Percentiles rank a stretch among this genome's conserved stretches.
Evolutionary conservation across 2,888 invertebrate genomes (phyloP).

Genomic region (Pachymerium ferrugineum): DNA sequence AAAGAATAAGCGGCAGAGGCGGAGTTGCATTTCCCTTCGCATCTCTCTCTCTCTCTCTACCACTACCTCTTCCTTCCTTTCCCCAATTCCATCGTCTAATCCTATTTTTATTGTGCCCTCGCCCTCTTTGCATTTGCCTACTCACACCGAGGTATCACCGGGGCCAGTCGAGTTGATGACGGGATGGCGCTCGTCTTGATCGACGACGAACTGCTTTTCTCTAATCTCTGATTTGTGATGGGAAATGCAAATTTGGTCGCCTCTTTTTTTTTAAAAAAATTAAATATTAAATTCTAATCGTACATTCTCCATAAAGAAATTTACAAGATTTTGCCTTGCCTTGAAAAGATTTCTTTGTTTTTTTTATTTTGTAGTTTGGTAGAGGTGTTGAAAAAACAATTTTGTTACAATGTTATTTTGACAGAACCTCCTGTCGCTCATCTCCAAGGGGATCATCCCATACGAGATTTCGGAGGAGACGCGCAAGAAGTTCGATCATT

Average conservation of each 20-base stretch:
- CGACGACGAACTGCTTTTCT: conserved; percentile 25
- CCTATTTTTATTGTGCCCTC: conserved; percentile 33
- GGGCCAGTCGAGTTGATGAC: conserved; percentile 17
- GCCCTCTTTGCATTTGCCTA: conserved; percentile 29
- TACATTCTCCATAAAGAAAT: no score
- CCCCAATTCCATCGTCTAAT: conserved; percentile 28
- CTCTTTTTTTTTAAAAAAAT: background rate
- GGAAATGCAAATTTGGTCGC: conserved; percentile 18
- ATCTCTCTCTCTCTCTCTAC: background rate
- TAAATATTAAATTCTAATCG: no score
- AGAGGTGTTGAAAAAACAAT: background rate
- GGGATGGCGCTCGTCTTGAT: conserved; percentile 11
- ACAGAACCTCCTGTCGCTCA: conserved; percentile 60
- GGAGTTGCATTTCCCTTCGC: conserved; percentile 23
- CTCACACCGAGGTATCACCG: conserved; percentile 23
- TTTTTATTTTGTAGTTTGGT: background rate
- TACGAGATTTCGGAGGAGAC: conserved; percentile 68
- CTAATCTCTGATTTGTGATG: conserved; percentile 27
- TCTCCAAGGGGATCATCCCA: conserved; percentile 67
- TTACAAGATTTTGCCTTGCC: no score
- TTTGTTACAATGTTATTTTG: conserved; percentile 36
- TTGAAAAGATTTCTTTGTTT: background rate
- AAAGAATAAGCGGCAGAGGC: conserved; percentile 28
- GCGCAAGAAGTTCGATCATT: conserved; percentile 81
- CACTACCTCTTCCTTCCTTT: background rate